Evolutionary conservation across 2,113 vertebrate species (phyloP).

Genomic region (Fukomys damarensis): DNA sequence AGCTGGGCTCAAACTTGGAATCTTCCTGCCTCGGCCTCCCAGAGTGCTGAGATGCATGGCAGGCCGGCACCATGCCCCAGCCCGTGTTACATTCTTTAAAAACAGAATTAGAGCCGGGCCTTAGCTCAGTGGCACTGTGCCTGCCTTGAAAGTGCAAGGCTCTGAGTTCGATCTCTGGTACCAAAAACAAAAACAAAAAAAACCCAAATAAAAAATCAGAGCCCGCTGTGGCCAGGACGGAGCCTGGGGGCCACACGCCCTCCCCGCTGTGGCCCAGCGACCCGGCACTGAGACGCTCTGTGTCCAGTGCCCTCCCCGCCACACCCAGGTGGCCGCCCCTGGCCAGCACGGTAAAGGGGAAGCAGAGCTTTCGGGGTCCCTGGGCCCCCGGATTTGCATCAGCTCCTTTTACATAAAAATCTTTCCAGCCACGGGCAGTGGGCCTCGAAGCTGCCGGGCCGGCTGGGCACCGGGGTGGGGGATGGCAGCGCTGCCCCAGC

Average conservation of each 20-base stretch:
- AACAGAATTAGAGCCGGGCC: not conserved
- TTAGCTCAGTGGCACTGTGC: too few species aligned
- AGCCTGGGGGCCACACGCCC: not conserved
- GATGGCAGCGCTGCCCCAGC: not conserved
- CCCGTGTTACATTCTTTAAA: not conserved
- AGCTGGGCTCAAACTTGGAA: not conserved
- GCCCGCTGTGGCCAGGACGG: not conserved
- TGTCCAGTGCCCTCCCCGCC: not conserved
- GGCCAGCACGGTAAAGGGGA: slow-evolving; percentile 40
- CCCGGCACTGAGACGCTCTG: not conserved
- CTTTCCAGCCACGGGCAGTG: slow-evolving; percentile 61
- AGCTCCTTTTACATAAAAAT: slow-evolving; percentile 77
- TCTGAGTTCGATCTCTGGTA: too few species aligned
- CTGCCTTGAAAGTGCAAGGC: too few species aligned
- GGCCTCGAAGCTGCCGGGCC: not conserved
- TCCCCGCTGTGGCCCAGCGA: not conserved
- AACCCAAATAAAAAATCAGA: too few species aligned
- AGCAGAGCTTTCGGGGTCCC: slow-evolving; percentile 28
- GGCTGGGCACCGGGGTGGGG: not conserved
- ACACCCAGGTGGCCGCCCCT: not conserved
- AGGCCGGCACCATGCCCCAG: not conserved
- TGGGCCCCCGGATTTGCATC: slow-evolving; percentile 71
- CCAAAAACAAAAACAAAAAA: too few species aligned
- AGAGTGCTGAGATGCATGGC: not conserved
- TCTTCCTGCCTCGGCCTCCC: not conserved